Base-by-base conservation (phyloP, 2,113 vertebrate genomes). In the Dicrurus megarhynchus region DNA sequence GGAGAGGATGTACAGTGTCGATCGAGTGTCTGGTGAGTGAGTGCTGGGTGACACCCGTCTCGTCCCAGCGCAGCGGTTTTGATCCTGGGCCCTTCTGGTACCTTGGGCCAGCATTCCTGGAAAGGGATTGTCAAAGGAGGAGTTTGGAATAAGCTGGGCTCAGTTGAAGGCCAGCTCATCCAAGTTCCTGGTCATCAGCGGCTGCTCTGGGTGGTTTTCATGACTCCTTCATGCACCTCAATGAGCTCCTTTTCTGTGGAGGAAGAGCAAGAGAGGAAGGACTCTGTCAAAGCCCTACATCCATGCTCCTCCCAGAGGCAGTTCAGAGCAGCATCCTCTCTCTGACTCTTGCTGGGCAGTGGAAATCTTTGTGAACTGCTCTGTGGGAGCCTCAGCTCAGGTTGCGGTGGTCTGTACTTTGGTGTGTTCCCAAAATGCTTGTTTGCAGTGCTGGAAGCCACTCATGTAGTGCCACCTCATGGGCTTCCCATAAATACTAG, bases 1-100 rank as follows among this genome's bases (percentile, higher is more conserved):
- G 95, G 99, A 99, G 98, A 98, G 99, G 97, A 99, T 99, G 99
- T 98, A 98, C 93, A 99, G 99, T 8, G 98, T 99, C 1, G 99
- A 99, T 77, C 98, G 98, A 18, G 97, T 98, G 87, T 98, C 99
- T 95, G 99, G 99, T 97, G 87, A 98, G 91, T 97, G 49, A 12
- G 13, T 17, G 30, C 23, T 27, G 56, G 26, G 20, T 18, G 49
- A 17, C 37, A 8, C 4, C 6, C 37, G 0, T 63, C n/a, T 23
- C 21, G 3, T 56, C 13, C 22, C n/a, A 23, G 33, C n/a, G 1
- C 9, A 11, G 50, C 11, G 28, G 7, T 28, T 74, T 90, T 2
- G 0, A 22, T 53, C 46, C 2, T 26, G 35, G 33, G 16, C 13
- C 12, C 19, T 71, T 37, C 1, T 88, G 49, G 30, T 60, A 11